These are phyloP conservation scores for Crotalus viridis DNA, from an alignment of 2,113 vertebrate genomes.

Conservation along the genomic window DNA sequence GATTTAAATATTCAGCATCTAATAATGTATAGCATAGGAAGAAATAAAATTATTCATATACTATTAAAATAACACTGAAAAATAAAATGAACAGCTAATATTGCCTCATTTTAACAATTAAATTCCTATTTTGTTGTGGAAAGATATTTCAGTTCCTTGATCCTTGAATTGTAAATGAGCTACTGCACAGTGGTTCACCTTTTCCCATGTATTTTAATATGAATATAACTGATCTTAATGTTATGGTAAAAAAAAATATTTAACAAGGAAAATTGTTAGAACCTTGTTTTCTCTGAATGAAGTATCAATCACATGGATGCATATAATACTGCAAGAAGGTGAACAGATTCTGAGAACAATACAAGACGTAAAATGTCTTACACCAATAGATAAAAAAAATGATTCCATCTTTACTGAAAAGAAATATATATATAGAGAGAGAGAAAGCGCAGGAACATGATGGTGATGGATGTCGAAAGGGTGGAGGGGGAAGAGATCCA, in stretches of 20 bases:
- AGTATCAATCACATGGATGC: neutral
- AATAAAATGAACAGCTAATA: neutral
- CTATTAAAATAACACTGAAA: neutral
- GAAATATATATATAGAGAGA: neutral
- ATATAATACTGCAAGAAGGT: neutral
- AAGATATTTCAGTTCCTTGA: neutral
- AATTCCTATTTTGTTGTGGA: neutral
- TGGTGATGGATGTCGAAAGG: no score
- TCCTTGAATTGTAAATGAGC: neutral
- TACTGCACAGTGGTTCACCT: neutral
- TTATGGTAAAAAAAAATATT: neutral
- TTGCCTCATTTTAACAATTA: neutral
- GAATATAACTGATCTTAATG: neutral
- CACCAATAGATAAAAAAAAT: neutral
- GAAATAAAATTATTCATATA: neutral
- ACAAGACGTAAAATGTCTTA: neutral
- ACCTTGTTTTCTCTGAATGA: neutral
- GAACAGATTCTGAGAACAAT: neutral
- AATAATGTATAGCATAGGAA: constrained; percentile 5
- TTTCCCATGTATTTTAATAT: neutral
- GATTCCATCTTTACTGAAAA: neutral
- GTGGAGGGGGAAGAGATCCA: no score
- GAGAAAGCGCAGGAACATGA: no score
- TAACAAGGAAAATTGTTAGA: neutral
- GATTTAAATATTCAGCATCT: neutral